Percentiles rank a stretch among this genome's conserved stretches.
Conservation (phyloP, 2,113 vertebrate species). For the Callorhinus ursinus region DNA sequence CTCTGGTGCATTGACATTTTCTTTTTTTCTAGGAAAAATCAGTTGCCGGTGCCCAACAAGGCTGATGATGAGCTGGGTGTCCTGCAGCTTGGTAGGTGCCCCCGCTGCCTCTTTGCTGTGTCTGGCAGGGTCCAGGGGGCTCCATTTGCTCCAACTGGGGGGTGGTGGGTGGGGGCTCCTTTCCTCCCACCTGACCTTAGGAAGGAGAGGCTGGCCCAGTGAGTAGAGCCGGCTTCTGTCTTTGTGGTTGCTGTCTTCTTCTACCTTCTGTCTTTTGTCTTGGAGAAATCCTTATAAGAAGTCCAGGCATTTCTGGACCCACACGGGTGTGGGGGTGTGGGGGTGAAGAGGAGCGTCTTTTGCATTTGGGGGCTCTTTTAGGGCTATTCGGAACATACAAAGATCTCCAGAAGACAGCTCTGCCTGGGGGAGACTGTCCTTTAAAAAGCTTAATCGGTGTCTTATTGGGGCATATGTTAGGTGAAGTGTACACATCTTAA, state of each 20-base stretch:
- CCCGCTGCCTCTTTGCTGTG: accelerated
- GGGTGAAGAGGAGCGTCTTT: background rate
- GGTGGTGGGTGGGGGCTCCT: background rate
- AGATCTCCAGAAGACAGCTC: background rate
- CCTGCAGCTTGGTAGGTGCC: constrained; percentile 89
- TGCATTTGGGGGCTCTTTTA: background rate
- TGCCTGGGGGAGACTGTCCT: background rate
- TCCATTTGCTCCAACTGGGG: accelerated
- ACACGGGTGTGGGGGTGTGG: background rate
- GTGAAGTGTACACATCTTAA: accelerated
- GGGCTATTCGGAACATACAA: background rate
- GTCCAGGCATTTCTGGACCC: background rate
- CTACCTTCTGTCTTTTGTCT: background rate
- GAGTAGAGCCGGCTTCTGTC: background rate
- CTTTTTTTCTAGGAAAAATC: constrained; percentile 83
- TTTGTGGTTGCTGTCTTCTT: background rate
- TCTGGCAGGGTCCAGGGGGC: background rate
- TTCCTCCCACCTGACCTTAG: background rate
- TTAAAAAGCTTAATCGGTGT: accelerated
- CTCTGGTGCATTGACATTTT: background rate
- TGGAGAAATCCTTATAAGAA: background rate
- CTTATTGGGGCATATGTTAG: background rate
- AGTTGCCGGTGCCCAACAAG: constrained; percentile 60
- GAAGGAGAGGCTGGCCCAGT: background rate
- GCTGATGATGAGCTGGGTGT: constrained; percentile 75